Evolutionary conservation across 2,113 vertebrate genomes (phyloP).

Genomic region (Grus americana): DNA sequence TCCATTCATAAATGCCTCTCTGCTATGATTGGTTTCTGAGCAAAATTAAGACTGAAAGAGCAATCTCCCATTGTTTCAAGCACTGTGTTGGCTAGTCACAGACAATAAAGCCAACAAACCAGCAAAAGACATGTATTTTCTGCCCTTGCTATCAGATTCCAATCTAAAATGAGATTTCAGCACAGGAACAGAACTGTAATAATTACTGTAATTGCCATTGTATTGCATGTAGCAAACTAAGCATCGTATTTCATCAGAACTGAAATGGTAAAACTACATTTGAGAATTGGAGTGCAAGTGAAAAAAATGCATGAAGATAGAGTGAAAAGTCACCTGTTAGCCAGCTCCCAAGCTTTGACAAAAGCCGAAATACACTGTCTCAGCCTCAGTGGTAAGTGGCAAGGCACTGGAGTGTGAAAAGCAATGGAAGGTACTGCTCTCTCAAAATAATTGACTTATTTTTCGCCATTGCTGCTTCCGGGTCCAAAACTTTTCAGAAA

Average conservation of each 20-base stretch:
- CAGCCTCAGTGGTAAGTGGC: background rate
- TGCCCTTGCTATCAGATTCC: background rate
- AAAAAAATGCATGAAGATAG: background rate
- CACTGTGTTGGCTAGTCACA: background rate
- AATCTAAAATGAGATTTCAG: background rate
- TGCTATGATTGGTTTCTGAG: constrained; percentile 11
- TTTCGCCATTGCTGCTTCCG: background rate
- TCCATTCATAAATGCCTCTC: constrained; percentile 29
- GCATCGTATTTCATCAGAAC: background rate
- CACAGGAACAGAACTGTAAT: background rate
- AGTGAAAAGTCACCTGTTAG: background rate
- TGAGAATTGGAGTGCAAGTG: background rate
- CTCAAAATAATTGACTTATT: background rate
- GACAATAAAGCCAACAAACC: background rate
- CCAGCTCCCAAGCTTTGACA: background rate
- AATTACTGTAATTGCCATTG: background rate
- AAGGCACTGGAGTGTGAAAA: background rate
- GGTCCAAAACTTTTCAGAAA: background rate
- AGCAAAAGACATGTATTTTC: background rate
- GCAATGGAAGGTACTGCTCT: background rate
- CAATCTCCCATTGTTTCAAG: constrained; percentile 4
- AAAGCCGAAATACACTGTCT: background rate
- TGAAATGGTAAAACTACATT: background rate
- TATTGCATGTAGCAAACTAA: fast-evolving
- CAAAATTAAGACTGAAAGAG: constrained; percentile 35